These are phyloP conservation scores for Uloborus diversus DNA, from an alignment of 1,140 invertebrate species.

Conservation along the genomic window DNA sequence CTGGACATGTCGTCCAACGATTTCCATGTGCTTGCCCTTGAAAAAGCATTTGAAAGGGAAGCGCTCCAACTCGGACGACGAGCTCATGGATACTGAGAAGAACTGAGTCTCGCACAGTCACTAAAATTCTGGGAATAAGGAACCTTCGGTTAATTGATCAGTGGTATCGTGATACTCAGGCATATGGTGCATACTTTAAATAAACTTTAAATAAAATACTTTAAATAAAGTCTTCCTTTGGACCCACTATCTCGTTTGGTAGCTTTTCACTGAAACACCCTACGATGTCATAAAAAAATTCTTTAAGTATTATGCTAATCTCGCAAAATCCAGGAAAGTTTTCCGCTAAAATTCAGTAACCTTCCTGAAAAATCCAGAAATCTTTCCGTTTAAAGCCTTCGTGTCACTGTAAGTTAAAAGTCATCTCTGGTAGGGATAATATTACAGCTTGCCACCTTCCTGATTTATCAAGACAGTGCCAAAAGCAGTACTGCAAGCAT, in stretches of 20 bases:
- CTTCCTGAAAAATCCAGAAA: too few species aligned
- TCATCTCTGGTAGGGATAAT: too few species aligned
- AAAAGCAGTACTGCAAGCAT: too few species aligned
- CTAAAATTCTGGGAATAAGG: neutral
- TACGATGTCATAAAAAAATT: too few species aligned
- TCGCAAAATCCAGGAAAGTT: too few species aligned
- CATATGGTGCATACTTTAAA: neutral
- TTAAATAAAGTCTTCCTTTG: constrained; percentile 2
- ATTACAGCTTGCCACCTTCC: too few species aligned
- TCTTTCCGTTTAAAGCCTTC: too few species aligned
- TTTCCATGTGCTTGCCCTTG: constrained; percentile 38
- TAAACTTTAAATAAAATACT: too few species aligned
- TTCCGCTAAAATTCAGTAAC: too few species aligned
- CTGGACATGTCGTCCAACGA: constrained; percentile 34
- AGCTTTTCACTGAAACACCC: neutral
- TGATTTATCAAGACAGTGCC: too few species aligned
- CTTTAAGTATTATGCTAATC: too few species aligned
- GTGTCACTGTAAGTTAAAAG: too few species aligned
- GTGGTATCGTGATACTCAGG: neutral
- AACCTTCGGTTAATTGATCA: neutral
- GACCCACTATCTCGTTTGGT: neutral
- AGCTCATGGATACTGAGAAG: neutral
- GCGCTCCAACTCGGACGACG: neutral
- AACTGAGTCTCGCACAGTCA: neutral
- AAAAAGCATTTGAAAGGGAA: constrained; percentile 23